Evolutionary conservation across 2,113 vertebrate genomes (phyloP), one percentile per base, ranked within the genome.

Genomic region (Ciconia maguari): DNA sequence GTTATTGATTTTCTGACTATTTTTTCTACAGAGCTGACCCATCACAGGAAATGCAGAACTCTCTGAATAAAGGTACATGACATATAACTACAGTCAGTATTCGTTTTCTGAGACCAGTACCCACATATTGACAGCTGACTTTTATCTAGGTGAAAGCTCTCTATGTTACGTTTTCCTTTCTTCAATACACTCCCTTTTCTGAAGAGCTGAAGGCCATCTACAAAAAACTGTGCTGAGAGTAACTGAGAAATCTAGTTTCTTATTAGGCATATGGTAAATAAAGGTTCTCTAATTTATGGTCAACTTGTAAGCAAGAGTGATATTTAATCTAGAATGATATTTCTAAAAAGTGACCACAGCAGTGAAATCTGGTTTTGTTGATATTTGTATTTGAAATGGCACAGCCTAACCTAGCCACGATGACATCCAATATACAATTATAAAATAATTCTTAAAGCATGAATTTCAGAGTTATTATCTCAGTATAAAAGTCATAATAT

Each of bases 1-100:
- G 72, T 94, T 98, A 99, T 99, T 98, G 98, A 99, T 99, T 99
- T 99, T 93, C 98, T 99, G 98, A 98, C 98, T 98, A 97, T 94
- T 97, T 90, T 98, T 98, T 96, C 98, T 98, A 97, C 96, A 98
- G 97, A 98, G 97, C 95, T 98, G 98, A 96, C 98, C 97, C 97
- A 97, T 98, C 97, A 98, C 95, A 93, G 97, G 97, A 98, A 98
- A 98, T 97, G 96, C 97, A 98, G 97, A 98, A 97, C 96, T 98
- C 97, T 97, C 96, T 97, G 95, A 97, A 97, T 98, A 98, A 98
- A 93, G 48, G 64, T 83, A 82, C 57, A n/a, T 95, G 96, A 90
- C 87, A 92, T 68, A 72, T 97, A 98, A 97, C 96, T 97, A 94
- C 93, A 97, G 93, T 87, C 98, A 93, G 86, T 97, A 96, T 98